Base-by-base conservation (phyloP, 2,113 vertebrate species). In the Pleuronectes platessa region DNA sequence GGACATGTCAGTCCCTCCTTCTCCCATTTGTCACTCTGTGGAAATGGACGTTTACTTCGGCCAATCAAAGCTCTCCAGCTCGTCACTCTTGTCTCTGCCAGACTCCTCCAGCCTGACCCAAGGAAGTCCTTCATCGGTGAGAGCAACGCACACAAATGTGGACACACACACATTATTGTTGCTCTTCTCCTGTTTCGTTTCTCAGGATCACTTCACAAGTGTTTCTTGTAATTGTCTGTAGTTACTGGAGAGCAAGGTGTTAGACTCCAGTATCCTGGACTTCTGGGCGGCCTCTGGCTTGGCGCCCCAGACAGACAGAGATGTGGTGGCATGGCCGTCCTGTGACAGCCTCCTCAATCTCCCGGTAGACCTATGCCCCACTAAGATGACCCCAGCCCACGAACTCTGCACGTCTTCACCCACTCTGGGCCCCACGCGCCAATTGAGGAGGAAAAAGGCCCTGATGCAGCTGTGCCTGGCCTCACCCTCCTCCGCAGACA, bases 11-110 rank as follows among this genome's bases (percentile, higher is more conserved):
- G 71, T 76, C 26, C 89, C 92, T 40, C 79, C 93, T 0, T 89
- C 92, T 17, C 85, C 91, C 1, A 61, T 91, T 23, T 90, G 89
- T 77, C 92, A 93, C 63, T 93, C 90, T 9, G 93, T 94, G 78
- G 95, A 95, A 78, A 94, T 95, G 92, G 95, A 96, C 0, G 82
- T 93, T 40, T 85, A 82, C 68, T 76, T 95, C 9, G 87, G 83
- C 65, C 93, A 90, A 27, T 89, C 92, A 1, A 70, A 80, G 10
- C 64, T 86, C 18, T 90, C 91, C 4, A 64, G 84, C 17, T 82
- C 94, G 5, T 94, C 94, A 3, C 92, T 94, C 56, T 56, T 94
- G 66, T 95, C 93, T 27, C 68, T 93, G 47, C 88, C 90, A 0
- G 92, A 88, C 60, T 92, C 93, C 8, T 89, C 82, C 13, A 80